Base-by-base conservation (phyloP, 2,113 vertebrate genomes). In the Mustela lutreola region DNA sequence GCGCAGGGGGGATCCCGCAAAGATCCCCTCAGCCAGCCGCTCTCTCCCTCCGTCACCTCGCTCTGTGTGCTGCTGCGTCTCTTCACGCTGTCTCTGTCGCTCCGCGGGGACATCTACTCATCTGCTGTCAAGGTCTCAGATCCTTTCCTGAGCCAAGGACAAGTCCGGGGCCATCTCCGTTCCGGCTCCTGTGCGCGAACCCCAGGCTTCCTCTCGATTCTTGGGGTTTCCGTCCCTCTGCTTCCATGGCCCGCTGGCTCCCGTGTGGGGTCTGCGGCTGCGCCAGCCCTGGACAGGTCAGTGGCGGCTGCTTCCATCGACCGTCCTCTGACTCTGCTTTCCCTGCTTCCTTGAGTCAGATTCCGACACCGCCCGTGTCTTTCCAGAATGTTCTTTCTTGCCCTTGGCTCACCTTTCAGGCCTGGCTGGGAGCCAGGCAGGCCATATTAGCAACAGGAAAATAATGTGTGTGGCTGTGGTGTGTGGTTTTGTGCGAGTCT, bases 1-100 rank as follows among this genome's bases (percentile, higher is more conserved):
- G 71, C 1, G 1, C 7, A 8, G 73, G 73, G 1, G 21, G 24
- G 0, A 36, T 28, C 24, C 73, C 36, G 8, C 39, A 0, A 12
- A 14, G 73, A 15, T 14, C 0, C 12, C 71, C 12, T 2, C 21
- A 2, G 11, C 71, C 71, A 7, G 11, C 36, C 11, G 1, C 71
- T 42, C 22, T 39, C 1, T 16, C 18, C 62, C 21, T 12, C 36
- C 2, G 11, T 21, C 22, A 2, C 5, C 39, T 26, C 2, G 5
- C 22, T 15, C 18, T 1, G 11, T 24, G 71, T 26, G 39, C 22
- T 15, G 2, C 67, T 1, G 11, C 14, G 39, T 26, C 1, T 11
- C 60, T 11, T 62, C 60, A 0, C 9, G 24, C 60, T 62, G 60
- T 4, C 36, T 75, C 71, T 14, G 39, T 39, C 71, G 12, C 42